Evolutionary conservation across 2,888 invertebrate genomes (phyloP).

Genomic region (Eurytoma californica): DNA sequence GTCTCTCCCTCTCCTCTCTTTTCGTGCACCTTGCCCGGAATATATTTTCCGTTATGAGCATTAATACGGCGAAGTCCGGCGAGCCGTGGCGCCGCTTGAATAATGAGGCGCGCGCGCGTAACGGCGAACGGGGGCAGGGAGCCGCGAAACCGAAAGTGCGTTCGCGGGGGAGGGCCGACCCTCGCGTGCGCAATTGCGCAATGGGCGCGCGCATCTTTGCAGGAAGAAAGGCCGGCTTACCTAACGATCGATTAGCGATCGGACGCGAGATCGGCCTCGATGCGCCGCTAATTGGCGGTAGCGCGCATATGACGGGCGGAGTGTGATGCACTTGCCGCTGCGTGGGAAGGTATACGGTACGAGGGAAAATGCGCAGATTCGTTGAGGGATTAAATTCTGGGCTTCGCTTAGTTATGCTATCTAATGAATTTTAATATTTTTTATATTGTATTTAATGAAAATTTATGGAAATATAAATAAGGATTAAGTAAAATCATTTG

Average conservation of each 20-base stretch:
- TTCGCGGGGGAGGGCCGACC: constrained; percentile 16
- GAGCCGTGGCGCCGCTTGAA: neutral
- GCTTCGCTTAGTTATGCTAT: too few species aligned
- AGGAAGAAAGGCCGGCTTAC: constrained; percentile 39
- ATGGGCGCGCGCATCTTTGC: constrained; percentile 11
- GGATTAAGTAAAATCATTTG: too few species aligned
- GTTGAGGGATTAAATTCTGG: too few species aligned
- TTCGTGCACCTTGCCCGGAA: too few species aligned
- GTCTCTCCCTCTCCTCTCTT: too few species aligned
- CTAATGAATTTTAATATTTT: too few species aligned
- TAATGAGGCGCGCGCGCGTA: neutral
- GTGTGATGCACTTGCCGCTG: too few species aligned
- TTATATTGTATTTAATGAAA: too few species aligned
- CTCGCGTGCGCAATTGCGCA: constrained; percentile 20
- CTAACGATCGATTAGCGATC: constrained; percentile 43
- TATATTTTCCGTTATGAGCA: too few species aligned
- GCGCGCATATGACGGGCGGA: neutral
- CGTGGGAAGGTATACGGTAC: too few species aligned
- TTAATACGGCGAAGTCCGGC: neutral
- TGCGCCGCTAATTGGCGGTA: neutral
- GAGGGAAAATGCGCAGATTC: too few species aligned
- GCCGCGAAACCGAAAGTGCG: constrained; percentile 4
- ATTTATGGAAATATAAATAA: too few species aligned
- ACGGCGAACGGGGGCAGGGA: neutral
- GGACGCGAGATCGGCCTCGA: neutral